Conservation (phyloP, 2,888 invertebrate genomes). For the Brachylomia viminalis region DNA sequence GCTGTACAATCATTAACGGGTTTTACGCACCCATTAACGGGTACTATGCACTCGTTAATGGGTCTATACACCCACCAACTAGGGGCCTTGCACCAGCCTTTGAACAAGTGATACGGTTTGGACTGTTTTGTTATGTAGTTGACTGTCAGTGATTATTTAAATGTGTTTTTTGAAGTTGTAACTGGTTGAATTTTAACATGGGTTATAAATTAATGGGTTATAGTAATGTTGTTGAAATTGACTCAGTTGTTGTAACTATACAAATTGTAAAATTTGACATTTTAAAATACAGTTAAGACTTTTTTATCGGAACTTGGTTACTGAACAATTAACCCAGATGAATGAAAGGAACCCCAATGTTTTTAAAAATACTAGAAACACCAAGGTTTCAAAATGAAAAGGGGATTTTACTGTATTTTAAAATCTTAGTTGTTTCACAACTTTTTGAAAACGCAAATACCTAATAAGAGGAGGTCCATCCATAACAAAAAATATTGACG, state of each 20-base stretch:
- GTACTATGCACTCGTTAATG: conserved; percentile 21
- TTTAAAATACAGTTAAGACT: conserved; percentile 14
- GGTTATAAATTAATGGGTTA: conserved; percentile 42
- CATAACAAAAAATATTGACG: conserved; percentile 27
- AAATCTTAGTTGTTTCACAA: neutral
- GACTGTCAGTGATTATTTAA: conserved; percentile 44
- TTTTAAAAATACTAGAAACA: neutral
- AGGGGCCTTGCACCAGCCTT: conserved; percentile 61
- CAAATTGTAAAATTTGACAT: conserved; percentile 4
- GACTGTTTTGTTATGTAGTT: conserved; percentile 58
- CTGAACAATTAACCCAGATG: conserved; percentile 3
- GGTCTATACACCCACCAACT: conserved; percentile 1
- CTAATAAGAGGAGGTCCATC: conserved; percentile 4
- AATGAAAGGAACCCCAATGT: neutral
- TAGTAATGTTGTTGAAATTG: conserved; percentile 43
- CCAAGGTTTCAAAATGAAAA: neutral
- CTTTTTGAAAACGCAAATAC: conserved; percentile 19
- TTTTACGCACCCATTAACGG: neutral
- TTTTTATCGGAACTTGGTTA: neutral
- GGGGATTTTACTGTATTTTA: conserved; percentile 16
- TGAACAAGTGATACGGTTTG: conserved; percentile 61
- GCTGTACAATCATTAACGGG: conserved; percentile 8
- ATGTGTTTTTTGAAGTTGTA: conserved; percentile 34
- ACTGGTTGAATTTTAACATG: conserved; percentile 53
- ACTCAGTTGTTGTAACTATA: conserved; percentile 13